Base-by-base conservation (phyloP, 2,888 invertebrate species). In the Nomada flava region DNA sequence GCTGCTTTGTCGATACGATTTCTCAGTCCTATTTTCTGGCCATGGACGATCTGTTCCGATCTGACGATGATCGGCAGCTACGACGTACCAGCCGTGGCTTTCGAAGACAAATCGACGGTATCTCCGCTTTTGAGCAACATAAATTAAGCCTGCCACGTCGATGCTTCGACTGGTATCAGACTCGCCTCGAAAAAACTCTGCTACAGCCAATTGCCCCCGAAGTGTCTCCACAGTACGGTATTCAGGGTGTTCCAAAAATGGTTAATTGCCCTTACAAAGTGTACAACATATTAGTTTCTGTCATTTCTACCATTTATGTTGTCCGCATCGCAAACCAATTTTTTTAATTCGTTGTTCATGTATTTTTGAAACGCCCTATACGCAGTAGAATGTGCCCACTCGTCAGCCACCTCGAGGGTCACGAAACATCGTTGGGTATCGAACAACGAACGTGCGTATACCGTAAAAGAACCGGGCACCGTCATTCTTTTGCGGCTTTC, bases 81-180 rank as follows among this genome's bases (percentile, higher is more conserved):
- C 81, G 74, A 79, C 74, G 20, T 1, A 7, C 69, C 23, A 5
- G 47, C 59, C 52, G 50, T 52, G 64, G 36, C 70, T 64, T n/a
- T 18, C 76, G 79, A 88, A 88, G 88, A 89, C 84, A 82, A 82
- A 87, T 89, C 87, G 88, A 20, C 64, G 71, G 62, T 55, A 89
- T 89, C 90, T 91, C 86, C 90, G 89, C 89, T 88, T 84, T 86
- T 86, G 82, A 85, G 47, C 81, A 84, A 84, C 85, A 85, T 90
- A 86, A 90, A 90, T 91, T 89, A 88, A 88, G 67, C 68, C 63
- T 55, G 68, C 74, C 75, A 26, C 64, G 64, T 64, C 70, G 53
- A 23, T 52, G 44, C 62, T 44, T 60, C 18, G 42, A 5, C 69
- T 47, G 57, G 44, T 26, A 20, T 53, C 36, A 36, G 53, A 26